Evolutionary conservation across 2,113 vertebrate genomes (phyloP), one percentile per base, ranked within the genome.

Genomic region (Tetrax tetrax): DNA sequence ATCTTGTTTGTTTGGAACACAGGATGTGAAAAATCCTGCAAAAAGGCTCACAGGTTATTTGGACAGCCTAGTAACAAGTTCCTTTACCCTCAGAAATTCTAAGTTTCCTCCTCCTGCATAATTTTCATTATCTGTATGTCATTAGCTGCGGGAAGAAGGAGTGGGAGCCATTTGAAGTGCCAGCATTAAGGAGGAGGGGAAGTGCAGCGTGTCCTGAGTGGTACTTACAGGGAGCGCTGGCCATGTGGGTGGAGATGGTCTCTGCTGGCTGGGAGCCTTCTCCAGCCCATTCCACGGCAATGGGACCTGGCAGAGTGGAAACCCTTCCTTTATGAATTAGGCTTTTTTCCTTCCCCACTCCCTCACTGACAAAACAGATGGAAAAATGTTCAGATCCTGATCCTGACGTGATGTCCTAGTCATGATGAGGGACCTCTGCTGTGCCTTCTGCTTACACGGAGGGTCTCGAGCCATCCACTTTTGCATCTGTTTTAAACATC

Each of bases 161-260:
- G 22, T 57, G 48, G 57, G 37, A 90, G 47, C 14, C 20, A 27
- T 45, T 41, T 61, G 59, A 77, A 14, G 38, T 54, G 45, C 20
- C 59, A 76, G 45, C 29, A 53, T 74, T 75, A 83, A 65, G 14
- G 6, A 24, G 27, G 47, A 77, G 16, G 31, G 9, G 59, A 95
- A 77, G 41, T 37, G 6, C 45, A 41, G 61, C 35, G 19, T 66
- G 60, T 54, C 31, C 23, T 23, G n/a, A 12, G n/a, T 17, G 17
- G 13, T 65, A 48, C 10, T 72, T 43, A 13, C 7, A n/a, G 35
- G 35, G 5, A 60, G 5, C 0, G 0, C 2, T 57, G 29, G 41
- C 45, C 54, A 25, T 2, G 5, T 6, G 41, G 21, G 41, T 63
- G 25, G 54, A 81, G 19, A 37, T 48, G 19, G 16, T 60, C 45